Evolutionary conservation across 2,797 vertebrate genomes (phyloP).

Genomic region (Enteromius thamalakanensis): DNA sequence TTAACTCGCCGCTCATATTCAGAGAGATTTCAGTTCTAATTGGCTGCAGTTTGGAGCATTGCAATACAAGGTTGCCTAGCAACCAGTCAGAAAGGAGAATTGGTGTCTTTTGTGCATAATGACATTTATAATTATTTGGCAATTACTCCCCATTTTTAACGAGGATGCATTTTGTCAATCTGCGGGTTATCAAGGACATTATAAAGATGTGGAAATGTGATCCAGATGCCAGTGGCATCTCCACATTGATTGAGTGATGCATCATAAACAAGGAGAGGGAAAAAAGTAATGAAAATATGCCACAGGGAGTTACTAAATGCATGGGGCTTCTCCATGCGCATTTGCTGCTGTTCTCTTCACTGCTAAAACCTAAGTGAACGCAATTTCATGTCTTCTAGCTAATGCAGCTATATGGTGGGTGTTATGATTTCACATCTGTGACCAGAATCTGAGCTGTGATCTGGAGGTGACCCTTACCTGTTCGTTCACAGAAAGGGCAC

Average conservation of each 20-base stretch:
- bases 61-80: constrained; percentile 75
- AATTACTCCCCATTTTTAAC: constrained; percentile 56
- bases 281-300: neutral
- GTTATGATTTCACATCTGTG: constrained; percentile 64
- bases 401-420: constrained; percentile 55
- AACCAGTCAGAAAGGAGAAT: constrained; percentile 61
- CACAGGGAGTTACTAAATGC: constrained; percentile 33
- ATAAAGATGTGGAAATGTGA: constrained; percentile 35
- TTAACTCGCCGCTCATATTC: constrained; percentile 69
- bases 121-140: constrained; percentile 62
- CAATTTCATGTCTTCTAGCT: constrained; percentile 61
- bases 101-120: constrained; percentile 55
- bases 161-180: constrained; percentile 13
- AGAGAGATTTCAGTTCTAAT: constrained; percentile 69
- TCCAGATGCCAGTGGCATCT: constrained; percentile 29
- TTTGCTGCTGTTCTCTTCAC: constrained; percentile 37
- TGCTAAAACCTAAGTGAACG: constrained; percentile 65
- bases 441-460: constrained; percentile 65
- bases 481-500: constrained; percentile 38
- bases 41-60: constrained; percentile 69
- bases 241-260: constrained; percentile 19
- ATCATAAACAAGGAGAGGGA: neutral
- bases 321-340: constrained; percentile 27
- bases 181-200: constrained; percentile 13
- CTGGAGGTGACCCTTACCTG: constrained; percentile 54